Base-by-base conservation (phyloP, 1,140 invertebrate genomes). In the Achatina immaculata region DNA sequence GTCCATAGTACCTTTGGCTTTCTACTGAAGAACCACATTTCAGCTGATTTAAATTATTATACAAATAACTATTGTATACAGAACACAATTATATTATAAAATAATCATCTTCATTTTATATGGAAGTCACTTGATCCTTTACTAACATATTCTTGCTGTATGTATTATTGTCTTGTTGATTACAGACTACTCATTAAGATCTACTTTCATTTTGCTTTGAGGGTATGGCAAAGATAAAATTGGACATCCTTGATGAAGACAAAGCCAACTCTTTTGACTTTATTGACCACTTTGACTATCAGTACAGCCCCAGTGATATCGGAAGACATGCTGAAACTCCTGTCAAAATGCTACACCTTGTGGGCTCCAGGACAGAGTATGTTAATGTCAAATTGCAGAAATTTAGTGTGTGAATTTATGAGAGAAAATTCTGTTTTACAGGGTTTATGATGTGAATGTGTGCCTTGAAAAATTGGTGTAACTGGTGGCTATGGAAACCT, bases 201-300 rank as follows among this genome's bases (percentile, higher is more conserved):
- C n/a, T n/a, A n/a, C n/a, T n/a, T n/a, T n/a, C n/a, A n/a, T 38
- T 77, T 65, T 69, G 36, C 55, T 72, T 66, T 21, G 73, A 87
- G 86, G 86, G 85, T 58, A 66, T 83, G 4, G 83, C 84, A 1
- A 87, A 87, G 58, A 24, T 87, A 55, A 87, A 87, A 65, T 76
- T 86, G 43, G 83, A 86, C 51, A 84, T 86, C 0, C 65, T 80
- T 38, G 86, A 87, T 48, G 65, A 77, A 16, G 85, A 87, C 42
- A 81, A 68, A 6, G 66, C 77, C 31, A 45, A 55, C 14, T 74
- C 71, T 19, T 83, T 78, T 42, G 83, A 86, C 51, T 84, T 85
- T 43, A 80, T 87, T n/a, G 86, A 87, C 78, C 84, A 83, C 48
- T 83, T 80, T 62, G 85, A 85, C 36, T 87, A 84, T 66, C 83